Base-by-base conservation (phyloP, 2,888 invertebrate species). In the Caenorhabditis sp. region DNA sequence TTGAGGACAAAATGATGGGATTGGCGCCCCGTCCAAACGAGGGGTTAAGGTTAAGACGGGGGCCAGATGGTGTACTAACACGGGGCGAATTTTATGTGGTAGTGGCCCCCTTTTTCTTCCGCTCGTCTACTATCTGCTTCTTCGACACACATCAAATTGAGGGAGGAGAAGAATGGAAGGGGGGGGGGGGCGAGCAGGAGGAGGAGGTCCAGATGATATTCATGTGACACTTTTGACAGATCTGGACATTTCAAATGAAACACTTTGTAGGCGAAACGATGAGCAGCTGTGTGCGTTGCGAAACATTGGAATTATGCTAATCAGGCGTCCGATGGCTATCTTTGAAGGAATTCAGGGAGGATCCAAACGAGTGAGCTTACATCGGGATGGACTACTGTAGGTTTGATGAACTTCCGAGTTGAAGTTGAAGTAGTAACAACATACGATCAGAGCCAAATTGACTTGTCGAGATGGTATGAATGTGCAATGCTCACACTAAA, bases 161-260 rank as follows among this genome's bases (percentile, higher is more conserved):
- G 37, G 35, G 13, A 30, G 30, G 30, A 43, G 30, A 30, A 43
- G 22, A 45, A 45, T 26, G 24, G 39, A 61, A 11, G 26, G 17
- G 48, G 61, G n/a, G 22, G 26, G 50, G 27, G 8, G 46, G 26
- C 11, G 22, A n/a, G 26, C 26, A 37, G 48, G 27, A n/a, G 35
- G n/a, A 2, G 63, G 35, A 11, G 55, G 52, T 65, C 53, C 53
- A 48, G 45, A 59, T 68, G 59, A 59, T 52, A 58, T 68, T 68
- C 68, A 68, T 68, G 59, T 68, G 68, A 68, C 68, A 68, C 66
- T 68, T n/a, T 68, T 68, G 68, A 68, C 59, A 32, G 68, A 52
- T 68, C 52, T 52, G 68, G 68, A 59, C 68, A 68, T 59, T 50
- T 50, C 35, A 15, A 26, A 46, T 48, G 32, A 46, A 56, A 56